Base-by-base conservation (phyloP, 2,797 vertebrate genomes). In the Neoniphon sammara region DNA sequence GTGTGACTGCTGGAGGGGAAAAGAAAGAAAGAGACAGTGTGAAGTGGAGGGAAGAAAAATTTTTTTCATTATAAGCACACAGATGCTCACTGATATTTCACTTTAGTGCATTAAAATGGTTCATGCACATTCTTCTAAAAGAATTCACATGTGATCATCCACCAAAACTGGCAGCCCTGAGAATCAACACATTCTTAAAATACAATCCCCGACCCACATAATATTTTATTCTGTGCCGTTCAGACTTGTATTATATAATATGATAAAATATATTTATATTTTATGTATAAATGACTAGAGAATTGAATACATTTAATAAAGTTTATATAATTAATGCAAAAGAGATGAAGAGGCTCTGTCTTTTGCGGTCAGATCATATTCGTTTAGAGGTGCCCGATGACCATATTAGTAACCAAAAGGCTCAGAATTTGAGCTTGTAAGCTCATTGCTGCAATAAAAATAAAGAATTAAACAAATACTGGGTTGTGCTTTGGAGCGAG, bases 91-190 rank as follows among this genome's bases (percentile, higher is more conserved):
- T 49, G 27, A 66, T 44, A 34, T 78, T 27, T 55, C 11, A 23
- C 27, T 49, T 63, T 58, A 21, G 23, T 15, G 8, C 11, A 69
- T 70, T 17, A 55, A 56, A 34, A 73, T 2, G 11, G 21, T 20
- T 30, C 23, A 14, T 53, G 31, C 21, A 66, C 17, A 42, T 53
- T 52, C 21, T n/a, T 54, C 14, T 30, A 23, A 49, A 34, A 8
- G n/a, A 50, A 62, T 65, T 66, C 17, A 75, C 66, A n/a, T 56
- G 27, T 61, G n/a, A 76, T 66, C 31, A 44, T 46, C n/a, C 46
- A 42, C 10, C 8, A 53, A 65, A 21, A 46, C 30, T 36, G 6
- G 3, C 52, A 25, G 17, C 53, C 25, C 14, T 25, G 23, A 4
- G 12, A 14, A 23, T 20, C 21, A 14, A 18, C n/a, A 18, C n/a